Conservation (phyloP, 2,888 invertebrate species). For the Yponomeuta cagnagella region DNA sequence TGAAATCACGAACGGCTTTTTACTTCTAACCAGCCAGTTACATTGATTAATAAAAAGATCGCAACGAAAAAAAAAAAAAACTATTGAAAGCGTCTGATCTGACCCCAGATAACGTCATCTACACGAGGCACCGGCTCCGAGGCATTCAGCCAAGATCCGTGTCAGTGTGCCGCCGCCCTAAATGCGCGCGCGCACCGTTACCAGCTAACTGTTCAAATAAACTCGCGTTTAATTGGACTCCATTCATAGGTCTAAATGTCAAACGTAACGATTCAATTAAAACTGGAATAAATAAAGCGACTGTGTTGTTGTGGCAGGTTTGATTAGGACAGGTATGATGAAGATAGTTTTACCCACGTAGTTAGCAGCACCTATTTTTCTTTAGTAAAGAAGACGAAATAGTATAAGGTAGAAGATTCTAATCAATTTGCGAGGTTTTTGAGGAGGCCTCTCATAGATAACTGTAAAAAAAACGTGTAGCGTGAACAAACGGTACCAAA, state of each 20-base stretch:
- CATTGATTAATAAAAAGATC: background rate
- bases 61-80: background rate
- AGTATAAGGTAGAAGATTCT: too few relatives aligned
- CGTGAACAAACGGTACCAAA: slow-evolving; percentile 12
- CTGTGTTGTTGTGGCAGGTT: background rate
- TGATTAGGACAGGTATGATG: background rate
- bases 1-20: background rate
- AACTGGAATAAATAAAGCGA: background rate
- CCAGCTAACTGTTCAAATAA: slow-evolving; percentile 63
- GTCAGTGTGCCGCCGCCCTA: slow-evolving; percentile 68
- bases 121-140: slow-evolving; percentile 25
- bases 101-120: background rate
- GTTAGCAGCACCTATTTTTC: too few relatives aligned
- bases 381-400: too few relatives aligned
- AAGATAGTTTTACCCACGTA: too few relatives aligned
- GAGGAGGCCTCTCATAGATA: background rate
- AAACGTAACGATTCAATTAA: background rate
- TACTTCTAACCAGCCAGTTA: background rate
- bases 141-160: slow-evolving; percentile 37
- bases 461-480: background rate
- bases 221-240: slow-evolving; percentile 48
- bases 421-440: background rate
- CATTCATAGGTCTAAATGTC: slow-evolving; percentile 25
- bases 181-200: slow-evolving; percentile 59
- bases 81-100: background rate